Conservation (phyloP, 1,140 invertebrate species). For the Zaprionus nigranus region DNA sequence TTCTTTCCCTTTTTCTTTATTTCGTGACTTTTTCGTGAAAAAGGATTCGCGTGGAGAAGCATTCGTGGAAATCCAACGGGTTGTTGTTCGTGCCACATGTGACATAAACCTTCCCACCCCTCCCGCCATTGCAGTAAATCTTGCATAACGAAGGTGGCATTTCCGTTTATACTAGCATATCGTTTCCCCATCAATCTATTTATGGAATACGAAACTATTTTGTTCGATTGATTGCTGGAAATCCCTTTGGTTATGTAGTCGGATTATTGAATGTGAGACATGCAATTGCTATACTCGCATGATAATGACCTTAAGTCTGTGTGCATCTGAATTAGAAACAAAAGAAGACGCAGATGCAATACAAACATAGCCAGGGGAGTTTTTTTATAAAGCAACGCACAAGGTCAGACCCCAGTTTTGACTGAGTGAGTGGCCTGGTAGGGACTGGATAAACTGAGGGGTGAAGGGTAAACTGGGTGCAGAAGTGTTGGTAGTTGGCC, state of each 20-base stretch:
- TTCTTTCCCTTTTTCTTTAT: background rate
- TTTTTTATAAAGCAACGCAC: conserved; percentile 55
- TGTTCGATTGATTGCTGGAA: background rate
- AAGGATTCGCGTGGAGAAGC: background rate
- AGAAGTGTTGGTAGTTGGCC: background rate
- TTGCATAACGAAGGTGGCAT: conserved; percentile 29
- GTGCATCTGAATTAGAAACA: too few species aligned
- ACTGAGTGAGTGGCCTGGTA: background rate
- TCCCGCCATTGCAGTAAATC: background rate
- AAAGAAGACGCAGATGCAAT: too few species aligned
- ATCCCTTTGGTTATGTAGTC: background rate
- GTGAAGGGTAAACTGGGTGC: background rate
- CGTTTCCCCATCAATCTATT: background rate
- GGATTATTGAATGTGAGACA: too few species aligned
- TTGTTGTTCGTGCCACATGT: background rate
- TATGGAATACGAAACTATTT: background rate
- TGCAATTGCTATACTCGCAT: too few species aligned
- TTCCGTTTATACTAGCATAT: conserved; percentile 24
- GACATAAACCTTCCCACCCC: background rate
- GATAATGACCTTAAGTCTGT: too few species aligned
- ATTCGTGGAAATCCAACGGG: background rate
- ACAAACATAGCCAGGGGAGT: too few species aligned
- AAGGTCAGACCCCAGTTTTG: conserved; percentile 49
- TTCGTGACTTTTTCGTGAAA: background rate
- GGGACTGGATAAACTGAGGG: background rate